Evolutionary conservation across 2,113 vertebrate genomes (phyloP).

Genomic region (Chauna torquata): DNA sequence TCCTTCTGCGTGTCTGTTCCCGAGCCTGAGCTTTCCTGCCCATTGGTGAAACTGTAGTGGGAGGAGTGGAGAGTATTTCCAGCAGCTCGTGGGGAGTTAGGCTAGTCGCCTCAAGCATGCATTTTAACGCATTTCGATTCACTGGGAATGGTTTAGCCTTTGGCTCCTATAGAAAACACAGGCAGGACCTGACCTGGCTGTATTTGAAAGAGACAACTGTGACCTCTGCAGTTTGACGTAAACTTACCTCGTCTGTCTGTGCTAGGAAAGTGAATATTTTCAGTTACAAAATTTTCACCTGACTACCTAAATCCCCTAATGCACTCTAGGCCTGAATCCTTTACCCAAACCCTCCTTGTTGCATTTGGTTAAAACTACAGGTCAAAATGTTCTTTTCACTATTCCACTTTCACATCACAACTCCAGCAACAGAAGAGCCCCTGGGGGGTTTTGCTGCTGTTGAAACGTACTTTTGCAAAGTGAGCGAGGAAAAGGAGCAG

Average conservation of each 20-base stretch:
- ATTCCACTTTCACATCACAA: not conserved
- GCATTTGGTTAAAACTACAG: not conserved
- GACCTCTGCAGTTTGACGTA: not conserved
- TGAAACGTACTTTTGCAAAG: not conserved
- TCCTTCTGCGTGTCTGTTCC: not conserved
- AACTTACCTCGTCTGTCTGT: not conserved
- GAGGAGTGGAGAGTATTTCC: not conserved
- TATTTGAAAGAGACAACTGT: not conserved
- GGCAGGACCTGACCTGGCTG: not conserved
- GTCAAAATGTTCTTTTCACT: not conserved
- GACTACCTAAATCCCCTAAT: not conserved
- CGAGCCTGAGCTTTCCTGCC: not conserved
- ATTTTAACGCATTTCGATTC: not conserved
- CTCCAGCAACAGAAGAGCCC: not conserved
- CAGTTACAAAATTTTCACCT: not conserved
- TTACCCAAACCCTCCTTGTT: not conserved
- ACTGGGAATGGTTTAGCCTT: not conserved
- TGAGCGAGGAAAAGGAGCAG: not conserved
- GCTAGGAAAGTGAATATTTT: not conserved
- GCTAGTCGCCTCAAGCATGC: not conserved
- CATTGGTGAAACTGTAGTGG: not conserved
- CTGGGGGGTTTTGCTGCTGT: not conserved
- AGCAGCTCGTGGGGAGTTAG: not conserved
- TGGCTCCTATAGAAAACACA: not conserved
- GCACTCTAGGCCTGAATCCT: not conserved